Percentiles rank a stretch among this genome's conserved stretches.
Conservation (phyloP, 2,113 vertebrate genomes). For the Callipepla californica region DNA sequence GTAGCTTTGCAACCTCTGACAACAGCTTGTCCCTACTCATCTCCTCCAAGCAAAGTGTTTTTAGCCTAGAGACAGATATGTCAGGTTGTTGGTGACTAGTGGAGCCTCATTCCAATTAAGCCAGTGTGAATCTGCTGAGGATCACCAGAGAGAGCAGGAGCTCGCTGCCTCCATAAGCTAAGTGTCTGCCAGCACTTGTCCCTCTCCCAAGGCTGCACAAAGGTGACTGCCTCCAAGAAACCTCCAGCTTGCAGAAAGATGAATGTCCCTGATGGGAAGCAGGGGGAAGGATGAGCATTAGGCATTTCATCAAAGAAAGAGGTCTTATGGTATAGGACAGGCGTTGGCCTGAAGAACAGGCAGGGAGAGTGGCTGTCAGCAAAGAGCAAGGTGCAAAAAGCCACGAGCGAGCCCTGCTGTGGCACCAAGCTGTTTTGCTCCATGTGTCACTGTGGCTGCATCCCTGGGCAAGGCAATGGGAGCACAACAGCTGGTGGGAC, state of each 20-base stretch:
- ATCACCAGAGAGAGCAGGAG: background rate
- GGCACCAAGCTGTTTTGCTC: background rate
- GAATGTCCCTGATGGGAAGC: background rate
- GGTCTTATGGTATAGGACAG: background rate
- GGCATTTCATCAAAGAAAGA: background rate
- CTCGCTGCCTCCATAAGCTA: background rate
- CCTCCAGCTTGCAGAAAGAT: background rate
- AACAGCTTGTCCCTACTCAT: background rate
- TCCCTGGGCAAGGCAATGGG: background rate
- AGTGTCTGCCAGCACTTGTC: background rate
- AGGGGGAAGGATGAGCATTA: background rate
- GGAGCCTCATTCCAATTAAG: background rate
- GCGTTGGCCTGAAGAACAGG: background rate
- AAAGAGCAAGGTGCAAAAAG: background rate
- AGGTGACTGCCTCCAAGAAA: background rate
- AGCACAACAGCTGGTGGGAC: background rate
- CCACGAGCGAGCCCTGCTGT: background rate
- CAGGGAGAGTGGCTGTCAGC: background rate
- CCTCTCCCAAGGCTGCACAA: fast-evolving
- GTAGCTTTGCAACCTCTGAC: background rate
- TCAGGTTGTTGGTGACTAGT: background rate
- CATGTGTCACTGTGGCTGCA: background rate
- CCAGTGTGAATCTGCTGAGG: background rate
- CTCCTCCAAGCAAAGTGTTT: background rate
- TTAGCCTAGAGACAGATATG: background rate